phyloP scores from a whole-genome alignment of 2,797 vertebrate species.

The Chelmon rostratus region DNA sequence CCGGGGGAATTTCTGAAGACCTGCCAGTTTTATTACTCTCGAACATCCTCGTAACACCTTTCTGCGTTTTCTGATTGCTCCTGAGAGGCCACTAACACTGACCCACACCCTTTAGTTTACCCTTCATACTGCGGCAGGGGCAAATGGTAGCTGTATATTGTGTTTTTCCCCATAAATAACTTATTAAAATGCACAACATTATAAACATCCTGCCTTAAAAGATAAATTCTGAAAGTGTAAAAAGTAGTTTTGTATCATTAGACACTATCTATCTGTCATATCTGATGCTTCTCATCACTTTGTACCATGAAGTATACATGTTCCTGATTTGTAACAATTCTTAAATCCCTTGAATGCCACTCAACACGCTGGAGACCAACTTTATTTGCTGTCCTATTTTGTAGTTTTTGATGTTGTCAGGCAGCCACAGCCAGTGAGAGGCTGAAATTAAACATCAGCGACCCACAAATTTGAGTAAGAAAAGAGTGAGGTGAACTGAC shows the following conservation, averaged over 20 bases:
- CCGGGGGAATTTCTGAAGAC: slow-evolving; percentile 32
- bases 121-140: neutral
- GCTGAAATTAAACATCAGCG: neutral
- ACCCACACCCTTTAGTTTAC: neutral
- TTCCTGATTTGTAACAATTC: too few relatives aligned
- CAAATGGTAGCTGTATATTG: neutral
- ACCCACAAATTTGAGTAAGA: neutral
- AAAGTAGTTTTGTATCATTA: neutral
- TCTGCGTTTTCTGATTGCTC: slow-evolving; percentile 40
- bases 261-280: neutral
- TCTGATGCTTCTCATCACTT: neutral
- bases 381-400: neutral
- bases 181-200: neutral
- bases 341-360: too few relatives aligned
- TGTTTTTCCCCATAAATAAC: neutral
- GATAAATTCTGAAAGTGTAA: neutral
- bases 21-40: slow-evolving; percentile 35
- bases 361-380: neutral
- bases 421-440: neutral
- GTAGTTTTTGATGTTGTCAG: neutral
- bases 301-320: too few relatives aligned
- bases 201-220: neutral
- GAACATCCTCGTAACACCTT: slow-evolving; percentile 29
- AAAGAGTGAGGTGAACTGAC: neutral
- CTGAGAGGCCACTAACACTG: slow-evolving; percentile 29